Evolutionary conservation across 1,140 invertebrate species (phyloP), one percentile per base, ranked within the genome.

Genomic region (Aphelenchoides fujianensis): DNA sequence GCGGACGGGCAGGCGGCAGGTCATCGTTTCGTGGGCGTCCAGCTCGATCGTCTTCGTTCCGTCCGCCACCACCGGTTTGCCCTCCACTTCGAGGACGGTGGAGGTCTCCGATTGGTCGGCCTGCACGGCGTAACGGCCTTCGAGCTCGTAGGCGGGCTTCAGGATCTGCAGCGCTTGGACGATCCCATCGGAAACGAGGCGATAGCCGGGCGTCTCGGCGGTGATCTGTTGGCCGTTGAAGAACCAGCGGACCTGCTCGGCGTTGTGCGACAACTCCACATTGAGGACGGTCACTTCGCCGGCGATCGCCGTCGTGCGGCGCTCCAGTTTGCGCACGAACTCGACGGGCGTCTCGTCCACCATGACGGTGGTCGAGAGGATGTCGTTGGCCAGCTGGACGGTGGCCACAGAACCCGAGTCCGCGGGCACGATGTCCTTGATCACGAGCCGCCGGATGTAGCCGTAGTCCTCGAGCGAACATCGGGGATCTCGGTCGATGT

Each of bases 311-410:
- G 68, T 69, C 23, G 77, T 59, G 71, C 79, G 83, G 28, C 78
- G 52, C 12, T 79, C 69, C 2, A 83, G 59, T 68, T 73, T 72
- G 7, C 69, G 61, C 19, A 72, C 74, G 48, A 84, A 80, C 30
- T 83, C 80, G 12, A 84, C 77, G 9, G 81, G 77, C 62, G 69
- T 76, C 59, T 83, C 82, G 31, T 83, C 81, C 31, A 82, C 82
- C 30, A 54, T 74, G 3, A 82, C 32, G 5, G 57, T 55, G 28
- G 81, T 69, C 37, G 54, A 57, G 48, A 69, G 35, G 1, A 62
- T 73, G 3, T 77, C 64, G 2, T 75, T 69, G 7, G 69, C 77
- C 53, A 74, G 37, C 7, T 30, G 52, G 55, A 79, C 30, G 5
- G 66, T 75, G 23, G 61, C 35, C 9, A 41, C 57, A n/a, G 67